A percentile compares a stretch with the other conserved stretches of the same genome.
These are phyloP conservation scores for Agapetus fuscipes DNA, from an alignment of 2,888 invertebrate genomes.

Conservation along the genomic window DNA sequence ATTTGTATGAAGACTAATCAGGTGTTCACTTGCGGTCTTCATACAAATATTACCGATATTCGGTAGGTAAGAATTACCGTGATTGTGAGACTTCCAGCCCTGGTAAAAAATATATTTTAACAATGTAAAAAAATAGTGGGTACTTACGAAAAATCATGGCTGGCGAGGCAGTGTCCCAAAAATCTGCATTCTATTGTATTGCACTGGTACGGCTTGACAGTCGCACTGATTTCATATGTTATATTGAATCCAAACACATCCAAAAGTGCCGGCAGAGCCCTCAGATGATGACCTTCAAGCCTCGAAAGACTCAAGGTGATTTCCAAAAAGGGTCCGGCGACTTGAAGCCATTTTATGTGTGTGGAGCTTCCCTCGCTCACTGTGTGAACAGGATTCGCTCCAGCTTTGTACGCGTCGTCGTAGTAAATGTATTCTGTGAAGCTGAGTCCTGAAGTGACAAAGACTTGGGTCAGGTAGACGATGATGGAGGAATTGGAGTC, in stretches of 20 bases:
- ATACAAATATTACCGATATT: too few species aligned
- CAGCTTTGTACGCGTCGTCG: constrained; percentile 57
- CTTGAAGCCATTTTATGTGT: constrained; percentile 50
- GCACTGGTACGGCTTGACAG: constrained; percentile 53
- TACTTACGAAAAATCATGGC: constrained; percentile 62
- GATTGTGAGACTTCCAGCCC: too few species aligned
- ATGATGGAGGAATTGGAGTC: constrained; percentile 67
- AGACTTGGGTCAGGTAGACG: constrained; percentile 81
- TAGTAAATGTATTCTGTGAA: constrained; percentile 71
- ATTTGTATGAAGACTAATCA: too few species aligned
- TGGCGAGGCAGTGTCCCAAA: constrained; percentile 75
- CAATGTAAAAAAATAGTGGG: neutral
- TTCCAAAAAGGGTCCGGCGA: constrained; percentile 64
- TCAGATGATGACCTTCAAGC: constrained; percentile 71
- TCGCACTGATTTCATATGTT: constrained; percentile 67
- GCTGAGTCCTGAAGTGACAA: constrained; percentile 66
- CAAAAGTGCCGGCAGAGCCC: constrained; percentile 69
- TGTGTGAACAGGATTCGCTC: constrained; percentile 54
- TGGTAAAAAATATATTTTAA: too few species aligned
- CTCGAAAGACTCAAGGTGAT: constrained; percentile 64
- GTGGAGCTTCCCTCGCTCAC: constrained; percentile 68
- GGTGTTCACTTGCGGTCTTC: too few species aligned
- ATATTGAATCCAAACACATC: constrained; percentile 89
- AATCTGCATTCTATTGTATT: constrained; percentile 74
- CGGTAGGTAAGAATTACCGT: too few species aligned